phyloP scores from a whole-genome alignment of 2,888 invertebrate species.

The Meghimatium bilineatum region DNA sequence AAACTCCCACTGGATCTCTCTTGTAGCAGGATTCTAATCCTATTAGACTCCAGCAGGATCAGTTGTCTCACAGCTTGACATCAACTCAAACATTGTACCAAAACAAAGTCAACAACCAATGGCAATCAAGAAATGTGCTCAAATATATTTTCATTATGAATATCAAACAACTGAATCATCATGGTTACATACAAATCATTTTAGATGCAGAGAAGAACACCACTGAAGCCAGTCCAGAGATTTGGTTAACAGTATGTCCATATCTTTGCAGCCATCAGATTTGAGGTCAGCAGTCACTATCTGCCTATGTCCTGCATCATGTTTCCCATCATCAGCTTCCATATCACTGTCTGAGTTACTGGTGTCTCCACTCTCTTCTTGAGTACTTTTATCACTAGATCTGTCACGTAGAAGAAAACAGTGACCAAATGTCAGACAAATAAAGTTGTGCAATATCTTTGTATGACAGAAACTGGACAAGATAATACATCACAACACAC shows the following conservation, averaged over 20 bases:
- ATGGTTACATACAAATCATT: neutral
- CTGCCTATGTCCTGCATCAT: neutral
- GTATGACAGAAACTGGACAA: no score
- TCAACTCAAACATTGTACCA: no score
- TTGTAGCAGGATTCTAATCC: no score
- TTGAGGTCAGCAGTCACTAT: neutral
- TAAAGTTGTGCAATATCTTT: no score
- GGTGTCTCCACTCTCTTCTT: neutral
- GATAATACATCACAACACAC: no score
- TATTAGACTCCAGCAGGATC: no score
- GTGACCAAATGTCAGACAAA: no score
- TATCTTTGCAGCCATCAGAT: neutral
- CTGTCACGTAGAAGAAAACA: neutral
- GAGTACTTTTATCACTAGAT: neutral
- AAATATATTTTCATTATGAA: no score
- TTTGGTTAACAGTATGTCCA: slow-evolving; percentile 30
- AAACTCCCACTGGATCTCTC: no score
- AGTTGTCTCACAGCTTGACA: no score
- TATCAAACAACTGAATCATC: neutral
- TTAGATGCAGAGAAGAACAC: slow-evolving; percentile 28
- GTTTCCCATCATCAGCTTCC: slow-evolving; percentile 3
- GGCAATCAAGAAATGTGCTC: no score
- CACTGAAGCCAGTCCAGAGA: slow-evolving; percentile 36
- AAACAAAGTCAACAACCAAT: no score
- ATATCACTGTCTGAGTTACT: slow-evolving; percentile 27